Evolutionary conservation across 2,113 vertebrate species (phyloP), one percentile per base, ranked within the genome.

Genomic region (Brachypteracias leptosomus): DNA sequence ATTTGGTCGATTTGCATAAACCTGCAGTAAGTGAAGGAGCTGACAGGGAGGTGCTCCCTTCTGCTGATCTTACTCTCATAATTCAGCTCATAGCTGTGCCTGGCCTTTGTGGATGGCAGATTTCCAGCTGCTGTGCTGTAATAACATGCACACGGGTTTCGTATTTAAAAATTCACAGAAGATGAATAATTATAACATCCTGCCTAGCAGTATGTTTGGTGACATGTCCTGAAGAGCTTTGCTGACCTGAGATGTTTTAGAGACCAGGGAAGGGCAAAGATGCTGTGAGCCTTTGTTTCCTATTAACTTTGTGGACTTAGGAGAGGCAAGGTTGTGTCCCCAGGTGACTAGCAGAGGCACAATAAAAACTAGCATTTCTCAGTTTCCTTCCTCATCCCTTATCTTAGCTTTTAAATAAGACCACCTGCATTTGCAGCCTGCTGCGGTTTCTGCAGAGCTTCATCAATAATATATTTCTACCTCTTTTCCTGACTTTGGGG

Each of bases 51-150:
- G 72, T 33, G 81, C 36, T 94, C 89, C 92, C 91, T 95, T 94
- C 66, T 33, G 2, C 58, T 95, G 81, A 93, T 96, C 81, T 76
- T 71, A 74, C 55, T 79, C 85, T 93, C 90, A 82, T 93, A 93
- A 96, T 97, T 97, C 87, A 96, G 85, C 93, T 84, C 16, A 11
- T 93, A 88, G 90, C 91, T 83, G 59, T 92, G 70, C 85, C 86
- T 97, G 96, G 96, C 94, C 97, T 95, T 97, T 97, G 93, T 77
- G 67, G 80, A 86, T 96, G 97, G 97, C 96, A 98, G 88, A 36
- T 82, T 97, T 98, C 97, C 97, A 97, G 80, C 82, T 96, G 95
- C 90, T 80, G 91, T 52, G 51, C 90, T 96, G 62, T 75, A 97
- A 97, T 97, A 95, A 96, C 85, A 97, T 91, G 82, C 86, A 77